A percentile compares a stretch with the other conserved stretches of the same genome.
Evolutionary conservation across 2,888 invertebrate species (phyloP).

Genomic region (Troides aeacus): DNA sequence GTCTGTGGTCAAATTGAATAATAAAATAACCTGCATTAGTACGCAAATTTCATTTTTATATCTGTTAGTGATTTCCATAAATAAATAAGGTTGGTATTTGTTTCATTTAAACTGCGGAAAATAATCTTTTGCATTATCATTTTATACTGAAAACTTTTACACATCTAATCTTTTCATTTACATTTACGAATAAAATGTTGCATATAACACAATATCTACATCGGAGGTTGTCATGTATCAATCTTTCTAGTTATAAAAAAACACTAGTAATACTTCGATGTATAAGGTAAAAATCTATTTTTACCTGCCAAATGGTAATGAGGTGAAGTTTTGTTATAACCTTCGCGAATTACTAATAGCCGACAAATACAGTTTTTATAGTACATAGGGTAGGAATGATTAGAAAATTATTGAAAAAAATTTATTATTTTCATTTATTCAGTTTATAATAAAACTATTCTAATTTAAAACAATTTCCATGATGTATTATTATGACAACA

Average conservation of each 20-base stretch:
- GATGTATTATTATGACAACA: too few species aligned
- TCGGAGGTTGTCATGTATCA: not conserved
- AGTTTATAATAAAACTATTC: not conserved
- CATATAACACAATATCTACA: not conserved
- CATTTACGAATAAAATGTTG: too few species aligned
- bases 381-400: not conserved
- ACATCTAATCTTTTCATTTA: too few species aligned
- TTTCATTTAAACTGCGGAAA: not conserved
- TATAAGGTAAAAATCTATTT: not conserved
- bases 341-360: too few species aligned
- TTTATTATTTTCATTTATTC: not conserved
- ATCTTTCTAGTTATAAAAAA: not conserved
- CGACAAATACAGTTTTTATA: not conserved
- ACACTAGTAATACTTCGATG: not conserved
- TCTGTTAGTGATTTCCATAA: not conserved
- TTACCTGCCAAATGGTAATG: too few species aligned
- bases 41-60: not conserved
- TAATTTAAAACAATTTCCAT: not conserved
- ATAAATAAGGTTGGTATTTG: too few species aligned
- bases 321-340: too few species aligned
- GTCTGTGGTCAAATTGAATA: constrained; percentile 13
- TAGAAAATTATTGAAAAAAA: not conserved
- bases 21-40: constrained; percentile 26
- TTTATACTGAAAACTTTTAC: not conserved
- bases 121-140: not conserved